Evolutionary conservation across 2,888 invertebrate genomes (phyloP).

Genomic region (Ferdinandea cuprea): DNA sequence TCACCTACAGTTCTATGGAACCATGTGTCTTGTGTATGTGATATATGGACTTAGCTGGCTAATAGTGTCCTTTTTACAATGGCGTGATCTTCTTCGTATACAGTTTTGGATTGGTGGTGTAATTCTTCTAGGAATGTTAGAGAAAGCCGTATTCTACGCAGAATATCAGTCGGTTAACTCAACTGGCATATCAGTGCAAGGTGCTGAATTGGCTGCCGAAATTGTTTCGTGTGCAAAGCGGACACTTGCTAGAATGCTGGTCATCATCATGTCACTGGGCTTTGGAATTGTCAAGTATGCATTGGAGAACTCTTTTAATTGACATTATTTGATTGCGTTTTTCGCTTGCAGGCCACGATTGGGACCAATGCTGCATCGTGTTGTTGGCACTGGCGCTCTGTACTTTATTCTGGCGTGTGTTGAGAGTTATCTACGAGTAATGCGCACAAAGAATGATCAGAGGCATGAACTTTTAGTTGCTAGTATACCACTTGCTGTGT

Average conservation of each 20-base stretch:
- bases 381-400: conserved; percentile 91
- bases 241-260: conserved; percentile 95
- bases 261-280: conserved; percentile 96
- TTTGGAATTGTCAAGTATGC: conserved; percentile 97
- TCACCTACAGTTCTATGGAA: conserved; percentile 92
- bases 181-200: conserved; percentile 86
- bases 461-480: conserved; percentile 88
- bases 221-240: conserved; percentile 95
- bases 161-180: conserved; percentile 92
- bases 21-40: conserved; percentile 95
- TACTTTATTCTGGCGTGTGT: conserved; percentile 94
- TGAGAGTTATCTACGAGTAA: conserved; percentile 92
- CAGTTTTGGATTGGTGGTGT: conserved; percentile 99
- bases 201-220: conserved; percentile 93
- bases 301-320: not conserved
- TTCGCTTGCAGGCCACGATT: conserved; percentile 88
- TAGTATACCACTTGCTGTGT: conserved; percentile 92
- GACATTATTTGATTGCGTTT: not conserved
- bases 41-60: conserved; percentile 93
- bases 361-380: conserved; percentile 94
- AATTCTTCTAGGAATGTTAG: conserved; percentile 93
- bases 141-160: conserved; percentile 95
- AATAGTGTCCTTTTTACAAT: conserved; percentile 91
- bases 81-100: conserved; percentile 94
- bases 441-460: conserved; percentile 86